Evolutionary conservation across 2,113 vertebrate genomes (phyloP), one percentile per base, ranked within the genome.

Genomic region (Gasterosteus aculeatus): DNA sequence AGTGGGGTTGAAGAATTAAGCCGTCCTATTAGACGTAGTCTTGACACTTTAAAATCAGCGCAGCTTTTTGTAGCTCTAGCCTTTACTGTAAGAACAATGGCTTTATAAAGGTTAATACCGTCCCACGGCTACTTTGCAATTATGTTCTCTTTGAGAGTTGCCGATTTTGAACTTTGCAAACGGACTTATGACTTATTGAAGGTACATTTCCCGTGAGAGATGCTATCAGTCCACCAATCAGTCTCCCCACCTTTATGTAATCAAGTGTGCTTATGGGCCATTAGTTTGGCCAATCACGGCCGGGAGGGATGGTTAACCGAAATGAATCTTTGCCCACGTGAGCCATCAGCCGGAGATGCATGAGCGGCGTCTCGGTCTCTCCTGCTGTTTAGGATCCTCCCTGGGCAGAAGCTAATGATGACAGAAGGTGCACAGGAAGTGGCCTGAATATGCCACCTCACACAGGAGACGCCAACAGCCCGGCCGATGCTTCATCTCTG

Each of bases 401-500:
- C 58, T 31, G 53, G 54, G 75, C 68, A 56, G 62, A 69, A 67
- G 77, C 73, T 91, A 92, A 92, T 83, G 81, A 92, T 88, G 88
- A 90, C 78, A 86, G 80, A 89, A 80, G 84, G 85, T 81, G 84
- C 72, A 75, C 65, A 70, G 33, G 56, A 80, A 87, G 67, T 87
- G 91, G 74, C 89, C 90, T 91, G 77, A 84, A 92, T 92, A 81
- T 90, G 87, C 88, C 91, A 86, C 75, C 77, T 85, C 82, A 74
- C 60, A 86, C 83, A 82, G 78, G 69, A 83, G 84, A 68, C 56
- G 11, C 87, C 87, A 84, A 80, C 84, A 90, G 51, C 65, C 51
- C 73, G 81, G 61, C 46, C 73, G 64, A 78, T 78, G 69, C 85
- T 88, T 91, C 85, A 89, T 89, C 86, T 86, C 62, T 49, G 81